A percentile compares a stretch with the other conserved stretches of the same genome.
Evolutionary conservation across 2,797 vertebrate genomes (phyloP).

Genomic region (Mormyrops boulengeri): DNA sequence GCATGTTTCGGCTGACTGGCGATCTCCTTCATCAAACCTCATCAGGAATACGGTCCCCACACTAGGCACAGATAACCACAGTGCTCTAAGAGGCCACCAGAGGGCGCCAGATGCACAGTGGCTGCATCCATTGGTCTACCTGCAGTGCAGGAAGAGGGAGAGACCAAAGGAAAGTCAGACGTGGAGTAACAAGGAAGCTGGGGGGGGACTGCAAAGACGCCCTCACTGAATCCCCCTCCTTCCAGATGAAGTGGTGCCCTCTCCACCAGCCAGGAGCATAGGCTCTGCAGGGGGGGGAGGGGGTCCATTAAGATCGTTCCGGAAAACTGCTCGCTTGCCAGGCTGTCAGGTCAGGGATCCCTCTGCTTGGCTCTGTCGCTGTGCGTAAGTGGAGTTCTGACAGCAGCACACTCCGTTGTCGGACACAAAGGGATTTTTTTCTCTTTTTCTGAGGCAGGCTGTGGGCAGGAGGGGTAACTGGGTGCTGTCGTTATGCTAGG

Average conservation of each 20-base stretch:
- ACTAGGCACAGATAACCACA: not conserved
- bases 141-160: not conserved
- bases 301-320: not conserved
- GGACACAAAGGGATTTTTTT: not conserved
- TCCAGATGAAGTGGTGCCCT: not conserved
- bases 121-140: not conserved
- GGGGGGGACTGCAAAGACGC: not conserved
- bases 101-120: constrained; percentile 5
- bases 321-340: constrained; percentile 31
- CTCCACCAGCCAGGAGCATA: not conserved
- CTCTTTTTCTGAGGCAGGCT: not conserved
- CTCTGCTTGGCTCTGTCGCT: not conserved
- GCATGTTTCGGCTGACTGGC: not conserved
- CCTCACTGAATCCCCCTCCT: not conserved
- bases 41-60: too few relatives aligned
- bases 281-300: not conserved
- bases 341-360: not conserved
- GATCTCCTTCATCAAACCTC: not conserved
- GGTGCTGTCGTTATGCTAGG: not conserved
- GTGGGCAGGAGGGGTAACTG: not conserved
- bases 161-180: not conserved
- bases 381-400: constrained; percentile 9
- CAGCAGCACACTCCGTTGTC: not conserved
- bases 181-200: not conserved
- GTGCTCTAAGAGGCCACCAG: not conserved